Evolutionary conservation across 2,888 invertebrate genomes (phyloP), one percentile per base, ranked within the genome.

Genomic region (Gerris lacustris): DNA sequence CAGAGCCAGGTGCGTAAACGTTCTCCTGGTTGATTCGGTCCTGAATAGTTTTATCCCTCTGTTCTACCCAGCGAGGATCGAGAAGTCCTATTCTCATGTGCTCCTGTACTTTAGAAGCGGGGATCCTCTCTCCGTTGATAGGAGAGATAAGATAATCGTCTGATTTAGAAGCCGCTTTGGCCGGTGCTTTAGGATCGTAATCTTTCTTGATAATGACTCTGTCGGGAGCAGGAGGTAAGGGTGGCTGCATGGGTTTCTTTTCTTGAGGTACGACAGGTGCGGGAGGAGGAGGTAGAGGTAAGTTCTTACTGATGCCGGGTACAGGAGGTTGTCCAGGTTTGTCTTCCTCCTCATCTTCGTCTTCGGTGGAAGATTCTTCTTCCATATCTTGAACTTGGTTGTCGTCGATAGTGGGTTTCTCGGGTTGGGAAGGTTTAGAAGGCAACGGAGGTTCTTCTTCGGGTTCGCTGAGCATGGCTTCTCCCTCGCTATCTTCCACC

Each of bases 41-140:
- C 66, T 92, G 88, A n/a, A 93, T 87, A 75, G 93, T 91, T 75
- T 96, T 89, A 80, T 98, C 97, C 15, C 96, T 85, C 80, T 97
- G 96, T 81, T 99, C 97, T 73, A 97, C 90, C 96, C 97, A 98
- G 77, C 96, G 89, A 17, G 96, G 96, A 86, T 98, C 97, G 76
- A 98, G 82, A 76, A 98, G 82, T 18, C 96, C 96, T 80, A 96
- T 96, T 76, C 96, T 90, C 88, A 99, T 94, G 82, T 99, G 99
- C 78, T 99, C 96, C 72, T 95, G 95, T 72, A 99, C 92, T 82
- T 99, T 96, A 78, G 92, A 93, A 0, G 96, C 96, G 0, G 96
- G 96, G 77, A 99, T 96, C 80, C 92, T 90, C 81, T 99, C 98
- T 63, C 97, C 97, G 0, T 98, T 99, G 78, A 99, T 94, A 0